phyloP scores from a whole-genome alignment of 2,888 invertebrate species.

The Linnaemya tessellans region DNA sequence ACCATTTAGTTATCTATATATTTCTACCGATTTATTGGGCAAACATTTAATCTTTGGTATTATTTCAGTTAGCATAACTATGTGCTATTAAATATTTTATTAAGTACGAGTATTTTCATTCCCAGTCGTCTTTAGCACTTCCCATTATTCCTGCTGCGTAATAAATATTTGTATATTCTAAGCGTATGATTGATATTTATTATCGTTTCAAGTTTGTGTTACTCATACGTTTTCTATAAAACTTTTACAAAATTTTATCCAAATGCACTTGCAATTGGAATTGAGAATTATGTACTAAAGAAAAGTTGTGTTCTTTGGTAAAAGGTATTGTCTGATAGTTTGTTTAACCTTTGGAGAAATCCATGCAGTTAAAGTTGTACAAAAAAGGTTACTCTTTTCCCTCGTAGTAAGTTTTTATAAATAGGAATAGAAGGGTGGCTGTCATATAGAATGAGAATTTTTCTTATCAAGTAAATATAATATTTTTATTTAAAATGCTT shows the following conservation, averaged over 20 bases:
- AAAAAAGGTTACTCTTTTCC: not conserved
- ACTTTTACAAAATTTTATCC: not conserved
- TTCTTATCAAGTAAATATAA: no score
- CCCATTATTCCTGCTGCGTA: not conserved
- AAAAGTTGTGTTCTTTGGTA: not conserved
- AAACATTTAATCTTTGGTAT: not conserved
- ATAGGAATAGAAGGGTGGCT: not conserved
- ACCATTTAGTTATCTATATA: no score
- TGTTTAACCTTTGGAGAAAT: not conserved
- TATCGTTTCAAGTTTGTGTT: not conserved
- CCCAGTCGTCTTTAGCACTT: not conserved
- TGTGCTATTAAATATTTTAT: not conserved
- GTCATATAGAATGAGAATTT: no score
- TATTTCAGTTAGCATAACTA: not conserved
- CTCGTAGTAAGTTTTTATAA: not conserved
- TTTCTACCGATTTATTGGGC: no score
- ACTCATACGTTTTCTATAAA: not conserved
- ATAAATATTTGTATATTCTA: not conserved
- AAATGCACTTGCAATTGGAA: not conserved
- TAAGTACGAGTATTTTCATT: not conserved
- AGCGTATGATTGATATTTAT: constrained; percentile 25
- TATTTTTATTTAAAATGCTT: no score
- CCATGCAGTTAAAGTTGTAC: not conserved
- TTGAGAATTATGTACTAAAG: not conserved
- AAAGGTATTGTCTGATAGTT: not conserved